phyloP scores from a whole-genome alignment of 2,113 vertebrate species.

The Lasiurus cinereus region DNA sequence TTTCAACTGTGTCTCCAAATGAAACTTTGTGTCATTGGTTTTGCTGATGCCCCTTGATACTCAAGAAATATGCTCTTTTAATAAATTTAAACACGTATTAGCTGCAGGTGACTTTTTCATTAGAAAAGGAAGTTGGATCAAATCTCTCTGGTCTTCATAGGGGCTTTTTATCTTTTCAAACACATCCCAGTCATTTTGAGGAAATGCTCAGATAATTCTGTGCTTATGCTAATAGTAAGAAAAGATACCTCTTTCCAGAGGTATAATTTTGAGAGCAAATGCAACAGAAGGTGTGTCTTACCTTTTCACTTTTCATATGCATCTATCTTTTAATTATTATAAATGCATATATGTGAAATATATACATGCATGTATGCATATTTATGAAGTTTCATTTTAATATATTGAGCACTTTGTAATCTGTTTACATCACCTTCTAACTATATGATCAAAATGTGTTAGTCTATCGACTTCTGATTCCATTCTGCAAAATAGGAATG shows the following conservation, averaged over 20 bases:
- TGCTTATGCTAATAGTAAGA: not conserved
- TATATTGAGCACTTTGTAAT: not conserved
- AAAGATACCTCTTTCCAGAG: not conserved
- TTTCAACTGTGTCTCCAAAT: not conserved
- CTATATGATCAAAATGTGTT: not conserved
- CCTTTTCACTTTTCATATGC: not conserved
- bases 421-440: not conserved
- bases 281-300: not conserved
- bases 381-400: not conserved
- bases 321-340: not conserved
- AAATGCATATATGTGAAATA: not conserved
- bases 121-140: constrained; percentile 45
- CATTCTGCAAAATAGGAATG: not conserved
- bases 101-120: not conserved
- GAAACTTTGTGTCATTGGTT: not conserved
- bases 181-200: not conserved
- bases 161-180: rapidly evolving
- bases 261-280: not conserved
- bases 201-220: not conserved
- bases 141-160: not conserved
- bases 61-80: not conserved
- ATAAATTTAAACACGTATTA: not conserved
- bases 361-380: not conserved
- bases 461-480: not conserved
- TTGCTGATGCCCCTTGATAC: not conserved